Evolutionary conservation across 1,140 invertebrate species (phyloP).

Genomic region (Orius insidiosus): DNA sequence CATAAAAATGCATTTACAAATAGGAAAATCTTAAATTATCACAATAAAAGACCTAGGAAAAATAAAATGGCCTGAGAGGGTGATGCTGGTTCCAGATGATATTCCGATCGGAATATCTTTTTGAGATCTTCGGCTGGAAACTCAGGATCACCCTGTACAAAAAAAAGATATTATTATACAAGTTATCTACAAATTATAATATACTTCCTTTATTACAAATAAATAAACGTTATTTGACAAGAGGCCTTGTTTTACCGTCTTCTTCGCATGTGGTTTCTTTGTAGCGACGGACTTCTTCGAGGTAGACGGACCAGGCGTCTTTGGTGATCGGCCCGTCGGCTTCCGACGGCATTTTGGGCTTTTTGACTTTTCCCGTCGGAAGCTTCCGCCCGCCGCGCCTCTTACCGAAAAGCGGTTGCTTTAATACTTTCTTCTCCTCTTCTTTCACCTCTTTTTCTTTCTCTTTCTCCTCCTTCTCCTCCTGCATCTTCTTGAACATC

Average conservation of each 20-base stretch:
- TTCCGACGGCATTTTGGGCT: constrained; percentile 48
- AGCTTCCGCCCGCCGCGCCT: constrained; percentile 67
- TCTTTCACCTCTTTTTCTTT: neutral
- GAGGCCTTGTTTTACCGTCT: constrained; percentile 63
- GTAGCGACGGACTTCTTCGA: constrained; percentile 84
- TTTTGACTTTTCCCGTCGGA: constrained; percentile 78
- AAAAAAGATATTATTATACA: no score
- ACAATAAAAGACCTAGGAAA: no score
- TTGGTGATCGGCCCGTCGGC: constrained; percentile 42
- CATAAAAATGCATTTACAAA: no score
- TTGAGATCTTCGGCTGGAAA: no score
- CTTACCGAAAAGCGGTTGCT: constrained; percentile 51
- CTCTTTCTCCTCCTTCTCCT: constrained; percentile 24
- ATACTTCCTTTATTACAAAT: no score
- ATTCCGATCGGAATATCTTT: no score
- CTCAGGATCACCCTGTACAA: no score
- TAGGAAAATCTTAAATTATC: no score
- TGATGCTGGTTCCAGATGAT: no score
- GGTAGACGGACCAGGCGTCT: constrained; percentile 81
- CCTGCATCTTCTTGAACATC: constrained; percentile 77
- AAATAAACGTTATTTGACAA: constrained; percentile 56
- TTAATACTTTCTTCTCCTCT: neutral
- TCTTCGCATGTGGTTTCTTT: constrained; percentile 81
- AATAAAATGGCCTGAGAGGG: no score
- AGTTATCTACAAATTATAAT: no score